These are phyloP conservation scores for Parasteatoda tepidariorum DNA, from an alignment of 1,140 invertebrate species.

Conservation along the genomic window DNA sequence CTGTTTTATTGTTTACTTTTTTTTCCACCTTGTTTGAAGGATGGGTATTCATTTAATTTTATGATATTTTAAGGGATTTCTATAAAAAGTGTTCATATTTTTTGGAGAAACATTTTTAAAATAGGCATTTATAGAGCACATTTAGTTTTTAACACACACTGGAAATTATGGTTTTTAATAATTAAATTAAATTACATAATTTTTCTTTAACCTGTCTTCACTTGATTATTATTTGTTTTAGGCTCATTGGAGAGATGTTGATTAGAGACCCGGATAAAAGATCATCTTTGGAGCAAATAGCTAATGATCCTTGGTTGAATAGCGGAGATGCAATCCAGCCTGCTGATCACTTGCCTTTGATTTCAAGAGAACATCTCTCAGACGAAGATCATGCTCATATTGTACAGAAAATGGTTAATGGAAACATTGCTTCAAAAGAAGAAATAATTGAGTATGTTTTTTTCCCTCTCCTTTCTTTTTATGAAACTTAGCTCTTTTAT, in stretches of 20 bases:
- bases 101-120: too few relatives aligned
- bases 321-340: constrained; percentile 66
- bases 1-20: too few relatives aligned
- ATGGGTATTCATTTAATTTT: too few relatives aligned
- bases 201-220: too few relatives aligned
- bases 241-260: constrained; percentile 91
- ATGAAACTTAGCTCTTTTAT: too few relatives aligned
- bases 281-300: constrained; percentile 88
- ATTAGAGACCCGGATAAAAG: constrained; percentile 91
- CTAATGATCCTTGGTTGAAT: constrained; percentile 84
- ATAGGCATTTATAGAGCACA: too few relatives aligned
- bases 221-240: constrained; percentile 69
- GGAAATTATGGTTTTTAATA: too few relatives aligned
- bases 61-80: too few relatives aligned
- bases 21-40: too few relatives aligned
- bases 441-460: constrained; percentile 85
- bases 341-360: constrained; percentile 79
- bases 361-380: constrained; percentile 84
- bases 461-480: not conserved
- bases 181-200: too few relatives aligned
- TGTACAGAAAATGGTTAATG: constrained; percentile 95
- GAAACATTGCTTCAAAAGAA: constrained; percentile 92
- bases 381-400: constrained; percentile 93
- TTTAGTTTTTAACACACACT: too few relatives aligned
- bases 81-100: too few relatives aligned